Conservation (phyloP, 2,797 vertebrate species). For the Sebastes alutus region DNA sequence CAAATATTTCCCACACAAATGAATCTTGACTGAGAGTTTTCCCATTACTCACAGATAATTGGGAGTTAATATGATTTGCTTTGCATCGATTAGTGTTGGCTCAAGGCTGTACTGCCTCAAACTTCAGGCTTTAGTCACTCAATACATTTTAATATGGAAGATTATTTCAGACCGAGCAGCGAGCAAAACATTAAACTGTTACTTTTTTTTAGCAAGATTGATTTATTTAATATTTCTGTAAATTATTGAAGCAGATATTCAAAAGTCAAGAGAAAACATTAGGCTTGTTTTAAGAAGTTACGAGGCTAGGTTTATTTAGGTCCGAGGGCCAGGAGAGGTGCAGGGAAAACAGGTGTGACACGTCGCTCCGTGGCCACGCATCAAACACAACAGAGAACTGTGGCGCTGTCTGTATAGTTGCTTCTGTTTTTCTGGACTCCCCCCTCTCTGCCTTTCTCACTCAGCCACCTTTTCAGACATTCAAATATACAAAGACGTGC, state of each 20-base stretch:
- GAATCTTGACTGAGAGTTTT: neutral
- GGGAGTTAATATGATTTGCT: neutral
- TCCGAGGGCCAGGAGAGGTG: neutral
- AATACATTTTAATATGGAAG: neutral
- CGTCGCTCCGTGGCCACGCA: slow-evolving; percentile 3
- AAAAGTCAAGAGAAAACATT: neutral
- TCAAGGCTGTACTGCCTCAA: neutral
- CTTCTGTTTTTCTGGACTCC: neutral
- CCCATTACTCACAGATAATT: neutral
- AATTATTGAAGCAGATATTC: neutral
- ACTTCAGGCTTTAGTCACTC: neutral
- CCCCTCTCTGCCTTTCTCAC: neutral
- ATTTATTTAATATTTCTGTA: neutral
- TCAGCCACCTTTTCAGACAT: slow-evolving; percentile 57
- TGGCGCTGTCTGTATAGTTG: slow-evolving; percentile 1
- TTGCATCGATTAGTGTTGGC: neutral
- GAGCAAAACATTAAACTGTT: neutral
- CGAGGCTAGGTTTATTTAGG: slow-evolving; percentile 18
- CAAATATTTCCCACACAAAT: neutral
- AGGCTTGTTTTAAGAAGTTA: neutral
- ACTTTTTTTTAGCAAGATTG: neutral
- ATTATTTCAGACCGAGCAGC: neutral
- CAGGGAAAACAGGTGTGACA: slow-evolving; percentile 36
- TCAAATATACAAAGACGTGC: slow-evolving; percentile 73
- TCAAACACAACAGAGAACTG: slow-evolving; percentile 31